Conservation (phyloP, 1,140 invertebrate species). For the Saccostrea cuccullata region DNA sequence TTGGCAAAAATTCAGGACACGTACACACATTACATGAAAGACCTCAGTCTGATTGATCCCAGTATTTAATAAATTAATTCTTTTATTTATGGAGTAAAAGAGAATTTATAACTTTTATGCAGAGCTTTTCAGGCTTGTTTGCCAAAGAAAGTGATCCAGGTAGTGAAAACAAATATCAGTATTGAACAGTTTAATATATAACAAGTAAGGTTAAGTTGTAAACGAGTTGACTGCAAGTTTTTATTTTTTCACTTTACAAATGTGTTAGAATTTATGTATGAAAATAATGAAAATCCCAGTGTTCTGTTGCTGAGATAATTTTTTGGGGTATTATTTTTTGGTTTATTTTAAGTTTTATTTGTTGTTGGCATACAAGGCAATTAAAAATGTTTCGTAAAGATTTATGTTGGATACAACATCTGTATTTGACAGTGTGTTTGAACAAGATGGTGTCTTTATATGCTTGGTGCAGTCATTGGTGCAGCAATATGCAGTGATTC, state of each 20-base stretch:
- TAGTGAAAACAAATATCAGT: not conserved
- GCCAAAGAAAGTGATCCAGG: constrained; percentile 6
- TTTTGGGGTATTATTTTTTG: not conserved
- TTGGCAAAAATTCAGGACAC: not conserved
- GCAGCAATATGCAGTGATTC: not conserved
- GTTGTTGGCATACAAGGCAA: not conserved
- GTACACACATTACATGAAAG: not conserved
- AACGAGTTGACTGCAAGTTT: not conserved
- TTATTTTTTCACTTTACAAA: not conserved
- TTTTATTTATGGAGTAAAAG: not conserved
- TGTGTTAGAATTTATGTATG: no score
- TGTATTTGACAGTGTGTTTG: not conserved
- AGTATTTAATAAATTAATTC: constrained; percentile 9
- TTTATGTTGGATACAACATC: not conserved
- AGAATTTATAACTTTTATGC: constrained; percentile 21
- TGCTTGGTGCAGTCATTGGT: not conserved
- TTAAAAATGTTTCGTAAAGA: not conserved
- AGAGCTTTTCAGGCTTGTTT: not conserved
- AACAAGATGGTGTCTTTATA: not conserved
- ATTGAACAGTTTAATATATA: not conserved
- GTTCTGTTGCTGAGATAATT: not conserved
- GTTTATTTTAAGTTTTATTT: no score
- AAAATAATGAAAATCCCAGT: not conserved
- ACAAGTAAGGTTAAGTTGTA: no score
- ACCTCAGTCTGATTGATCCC: not conserved